Evolutionary conservation across 2,113 vertebrate species (phyloP).

Genomic region (Misgurnus anguillicaudatus): DNA sequence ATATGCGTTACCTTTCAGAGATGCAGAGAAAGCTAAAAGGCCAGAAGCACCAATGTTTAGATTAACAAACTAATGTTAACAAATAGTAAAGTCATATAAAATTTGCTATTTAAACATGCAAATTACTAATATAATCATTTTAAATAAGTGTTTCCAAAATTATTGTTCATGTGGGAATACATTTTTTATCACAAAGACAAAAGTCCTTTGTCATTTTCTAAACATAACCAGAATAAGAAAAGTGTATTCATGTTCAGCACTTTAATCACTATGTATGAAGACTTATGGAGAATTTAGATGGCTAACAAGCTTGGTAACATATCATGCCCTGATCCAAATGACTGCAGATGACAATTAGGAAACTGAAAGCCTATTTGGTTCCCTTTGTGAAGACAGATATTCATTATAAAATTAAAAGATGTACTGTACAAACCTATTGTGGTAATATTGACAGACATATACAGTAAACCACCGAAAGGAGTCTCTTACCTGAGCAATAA

Average conservation of each 20-base stretch:
- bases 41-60: conserved; percentile 5
- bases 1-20: conserved; percentile 64
- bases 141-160: too few species aligned
- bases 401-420: conserved; percentile 13
- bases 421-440: neutral
- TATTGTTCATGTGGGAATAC: too few species aligned
- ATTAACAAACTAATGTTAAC: conserved; percentile 9
- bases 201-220: too few species aligned
- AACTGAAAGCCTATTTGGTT: neutral
- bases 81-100: neutral
- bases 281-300: neutral
- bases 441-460: neutral
- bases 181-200: neutral
- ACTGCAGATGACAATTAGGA: neutral
- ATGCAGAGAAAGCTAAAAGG: conserved; percentile 62
- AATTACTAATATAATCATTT: too few species aligned
- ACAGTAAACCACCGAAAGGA: neutral
- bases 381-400: neutral
- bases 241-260: neutral
- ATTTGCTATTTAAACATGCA: neutral
- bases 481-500: conserved; percentile 61
- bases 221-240: too few species aligned
- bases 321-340: neutral
- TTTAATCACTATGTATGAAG: neutral
- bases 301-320: neutral